Percentiles rank a stretch among this genome's conserved stretches.
phyloP scores from a whole-genome alignment of 2,888 invertebrate genomes.

The Chromoteleia sp. region DNA sequence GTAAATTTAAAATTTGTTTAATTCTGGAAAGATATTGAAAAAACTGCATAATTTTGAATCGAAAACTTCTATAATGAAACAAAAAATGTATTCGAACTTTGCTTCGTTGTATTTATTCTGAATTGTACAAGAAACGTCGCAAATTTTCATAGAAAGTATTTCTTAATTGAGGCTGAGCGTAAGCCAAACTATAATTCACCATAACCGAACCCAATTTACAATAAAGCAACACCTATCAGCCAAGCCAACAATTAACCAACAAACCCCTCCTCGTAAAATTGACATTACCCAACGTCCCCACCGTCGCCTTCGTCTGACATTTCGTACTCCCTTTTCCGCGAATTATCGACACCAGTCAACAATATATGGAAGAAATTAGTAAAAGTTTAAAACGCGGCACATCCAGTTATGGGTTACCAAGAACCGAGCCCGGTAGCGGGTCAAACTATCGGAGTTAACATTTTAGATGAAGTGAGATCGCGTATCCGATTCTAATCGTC shows the following conservation, averaged over 20 bases:
- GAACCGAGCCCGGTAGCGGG: conserved; percentile 74
- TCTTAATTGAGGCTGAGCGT: background rate
- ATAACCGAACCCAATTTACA: conserved; percentile 29
- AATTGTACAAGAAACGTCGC: too few relatives aligned
- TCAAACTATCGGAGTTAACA: conserved; percentile 77
- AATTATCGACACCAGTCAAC: conserved; percentile 45
- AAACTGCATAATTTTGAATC: too few relatives aligned
- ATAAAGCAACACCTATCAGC: conserved; percentile 27
- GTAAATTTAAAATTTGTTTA: too few relatives aligned
- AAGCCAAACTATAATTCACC: conserved; percentile 19
- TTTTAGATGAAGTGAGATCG: conserved; percentile 77
- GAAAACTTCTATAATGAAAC: too few relatives aligned
- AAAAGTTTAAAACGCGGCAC: conserved; percentile 59
- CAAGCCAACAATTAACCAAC: conserved; percentile 24
- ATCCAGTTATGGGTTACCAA: conserved; percentile 73
- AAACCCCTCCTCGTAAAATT: conserved; percentile 19
- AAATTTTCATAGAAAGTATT: background rate
- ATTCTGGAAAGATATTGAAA: too few relatives aligned
- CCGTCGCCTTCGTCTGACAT: conserved; percentile 30
- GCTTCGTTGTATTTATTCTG: too few relatives aligned
- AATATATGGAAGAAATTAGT: conserved; percentile 62
- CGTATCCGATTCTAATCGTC: conserved; percentile 76
- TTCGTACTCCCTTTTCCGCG: conserved; percentile 43
- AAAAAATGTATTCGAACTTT: too few relatives aligned
- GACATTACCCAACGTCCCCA: conserved; percentile 24